These are phyloP conservation scores for Polyergus mexicanus DNA, from an alignment of 1,140 invertebrate genomes.

Conservation along the genomic window DNA sequence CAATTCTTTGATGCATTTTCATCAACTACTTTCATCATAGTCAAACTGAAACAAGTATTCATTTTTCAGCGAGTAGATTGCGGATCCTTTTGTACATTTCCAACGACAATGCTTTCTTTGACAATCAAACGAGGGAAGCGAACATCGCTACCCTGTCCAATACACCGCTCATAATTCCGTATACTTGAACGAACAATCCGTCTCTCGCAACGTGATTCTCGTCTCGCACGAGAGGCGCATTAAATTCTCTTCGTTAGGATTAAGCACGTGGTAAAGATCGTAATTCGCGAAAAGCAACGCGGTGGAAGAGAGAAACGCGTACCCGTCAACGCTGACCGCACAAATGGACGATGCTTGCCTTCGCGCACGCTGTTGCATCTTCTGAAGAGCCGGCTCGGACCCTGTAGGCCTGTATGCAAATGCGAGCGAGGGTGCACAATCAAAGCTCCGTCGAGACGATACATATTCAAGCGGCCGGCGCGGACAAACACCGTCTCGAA, in stretches of 20 bases:
- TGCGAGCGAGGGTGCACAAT: slow-evolving; percentile 73
- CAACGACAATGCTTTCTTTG: slow-evolving; percentile 30
- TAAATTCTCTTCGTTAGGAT: slow-evolving; percentile 50
- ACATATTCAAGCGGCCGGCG: slow-evolving; percentile 78
- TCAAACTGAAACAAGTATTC: neutral
- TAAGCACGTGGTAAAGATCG: slow-evolving; percentile 15
- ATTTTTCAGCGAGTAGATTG: slow-evolving; percentile 27
- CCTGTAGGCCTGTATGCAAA: slow-evolving; percentile 75
- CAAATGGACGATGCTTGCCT: slow-evolving; percentile 28
- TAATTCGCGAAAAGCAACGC: slow-evolving; percentile 28
- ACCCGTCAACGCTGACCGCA: slow-evolving; percentile 1
- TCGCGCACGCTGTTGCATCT: slow-evolving; percentile 68
- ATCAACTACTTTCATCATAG: neutral
- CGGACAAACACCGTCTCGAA: slow-evolving; percentile 71
- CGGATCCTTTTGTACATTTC: slow-evolving; percentile 14
- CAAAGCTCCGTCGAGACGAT: slow-evolving; percentile 74
- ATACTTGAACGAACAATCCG: neutral
- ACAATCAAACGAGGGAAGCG: neutral
- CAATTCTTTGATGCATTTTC: slow-evolving; percentile 4
- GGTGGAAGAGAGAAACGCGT: slow-evolving; percentile 6
- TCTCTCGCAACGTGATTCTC: slow-evolving; percentile 15
- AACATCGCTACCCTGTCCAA: neutral
- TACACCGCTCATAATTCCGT: slow-evolving; percentile 23
- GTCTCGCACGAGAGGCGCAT: slow-evolving; percentile 2
- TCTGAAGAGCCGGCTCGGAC: slow-evolving; percentile 56